Evolutionary conservation across 2,797 vertebrate genomes (phyloP), one percentile per base, ranked within the genome.

Genomic region (Tinamus major): DNA sequence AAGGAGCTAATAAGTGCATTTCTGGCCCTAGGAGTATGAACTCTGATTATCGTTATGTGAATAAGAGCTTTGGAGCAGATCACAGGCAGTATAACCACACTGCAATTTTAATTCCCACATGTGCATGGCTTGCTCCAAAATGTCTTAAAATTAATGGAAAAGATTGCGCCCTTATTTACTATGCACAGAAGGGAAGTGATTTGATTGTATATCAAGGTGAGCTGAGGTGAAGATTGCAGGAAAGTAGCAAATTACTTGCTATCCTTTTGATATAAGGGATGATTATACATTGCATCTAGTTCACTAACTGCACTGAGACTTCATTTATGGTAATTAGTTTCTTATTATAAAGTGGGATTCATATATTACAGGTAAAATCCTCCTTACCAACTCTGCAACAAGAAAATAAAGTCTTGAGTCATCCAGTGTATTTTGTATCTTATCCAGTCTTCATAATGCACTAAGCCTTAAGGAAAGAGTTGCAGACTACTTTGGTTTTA

Each of bases 101-200:
- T 5, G 23, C 61, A 79, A 48, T 65, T 16, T 0, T 79, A 76
- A 70, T 78, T 71, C 71, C 71, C 75, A 78, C 20, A 15, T 75
- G 35, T 71, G 42, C 65, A 75, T 70, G 48, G 23, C 51, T 90
- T 79, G 77, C 56, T 89, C 23, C 78, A 59, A 81, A 84, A 18
- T 29, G 79, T 91, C 41, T 79, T 82, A 65, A 92, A 93, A 90
- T 80, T 65, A 94, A 92, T 90, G 48, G 78, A 85, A 68, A 89
- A 93, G n/a, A 79, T 90, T 92, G 65, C 6, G n/a, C 20, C 16
- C 72, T 84, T 83, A 77, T 87, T 94, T 83, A 59, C 81, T 83
- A 75, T 65, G 72, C 17, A 13, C 46, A 78, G 84, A 89, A 92
- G 6, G 35, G 46, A 93, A 79, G 29, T 51, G 58, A 72, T 89